These are phyloP conservation scores for Eulemur rubriventer DNA, from an alignment of 2,797 vertebrate genomes.

Conservation along the genomic window DNA sequence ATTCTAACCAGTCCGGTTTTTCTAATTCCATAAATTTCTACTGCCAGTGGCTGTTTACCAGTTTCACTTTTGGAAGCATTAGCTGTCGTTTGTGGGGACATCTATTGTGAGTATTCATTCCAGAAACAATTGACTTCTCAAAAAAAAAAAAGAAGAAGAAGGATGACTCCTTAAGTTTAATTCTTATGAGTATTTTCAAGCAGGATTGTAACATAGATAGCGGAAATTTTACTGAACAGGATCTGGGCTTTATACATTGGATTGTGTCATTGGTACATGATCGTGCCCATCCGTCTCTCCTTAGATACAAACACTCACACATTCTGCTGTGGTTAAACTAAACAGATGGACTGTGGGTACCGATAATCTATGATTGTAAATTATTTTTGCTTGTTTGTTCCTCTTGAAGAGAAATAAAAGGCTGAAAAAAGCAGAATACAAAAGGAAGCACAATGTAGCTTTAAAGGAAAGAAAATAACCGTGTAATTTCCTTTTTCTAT, in stretches of 20 bases:
- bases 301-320: slow-evolving; percentile 68
- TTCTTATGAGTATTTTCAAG: slow-evolving; percentile 49
- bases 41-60: slow-evolving; percentile 78
- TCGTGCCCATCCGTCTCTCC: slow-evolving; percentile 65
- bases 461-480: slow-evolving; percentile 46
- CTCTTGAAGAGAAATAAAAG: slow-evolving; percentile 68
- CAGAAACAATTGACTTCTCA: slow-evolving; percentile 68
- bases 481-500: not conserved
- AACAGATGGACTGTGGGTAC: slow-evolving; percentile 82
- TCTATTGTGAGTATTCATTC: slow-evolving; percentile 63
- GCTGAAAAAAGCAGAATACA: slow-evolving; percentile 66
- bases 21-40: slow-evolving; percentile 84
- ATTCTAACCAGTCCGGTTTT: slow-evolving; percentile 84
- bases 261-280: slow-evolving; percentile 75
- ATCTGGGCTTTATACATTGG: slow-evolving; percentile 70
- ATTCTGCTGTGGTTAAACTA: slow-evolving; percentile 74
- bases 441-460: slow-evolving; percentile 65
- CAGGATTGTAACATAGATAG: slow-evolving; percentile 69
- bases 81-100: slow-evolving; percentile 70
- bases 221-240: slow-evolving; percentile 73
- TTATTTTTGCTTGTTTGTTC: slow-evolving; percentile 79
- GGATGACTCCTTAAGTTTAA: slow-evolving; percentile 67
- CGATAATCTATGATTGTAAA: slow-evolving; percentile 80
- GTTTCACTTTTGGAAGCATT: slow-evolving; percentile 74
- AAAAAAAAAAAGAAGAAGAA: not conserved